These are phyloP conservation scores for Hylyphantes graminicola DNA, from an alignment of 1,140 invertebrate genomes.

Conservation along the genomic window DNA sequence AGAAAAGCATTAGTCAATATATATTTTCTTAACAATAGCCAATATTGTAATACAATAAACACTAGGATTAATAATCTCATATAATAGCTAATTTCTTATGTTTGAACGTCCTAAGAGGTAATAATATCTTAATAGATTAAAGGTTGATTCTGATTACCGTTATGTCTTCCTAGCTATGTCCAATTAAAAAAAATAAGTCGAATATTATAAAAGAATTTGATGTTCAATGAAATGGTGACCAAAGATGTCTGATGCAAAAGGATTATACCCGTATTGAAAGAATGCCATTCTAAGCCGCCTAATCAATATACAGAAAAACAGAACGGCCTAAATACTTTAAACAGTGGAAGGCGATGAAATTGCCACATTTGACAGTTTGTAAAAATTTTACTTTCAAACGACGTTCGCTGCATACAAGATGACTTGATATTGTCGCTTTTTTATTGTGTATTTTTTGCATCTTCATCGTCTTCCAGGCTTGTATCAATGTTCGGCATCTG, in stretches of 20 bases:
- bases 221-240: not conserved
- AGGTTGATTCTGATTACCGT: too few relatives aligned
- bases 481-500: conserved; percentile 57
- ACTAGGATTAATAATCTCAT: too few relatives aligned
- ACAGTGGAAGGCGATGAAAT: conserved; percentile 59
- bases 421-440: conserved; percentile 58
- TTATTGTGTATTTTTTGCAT: conserved; percentile 36
- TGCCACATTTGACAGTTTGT: conserved; percentile 61
- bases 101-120: too few relatives aligned
- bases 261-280: not conserved
- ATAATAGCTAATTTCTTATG: too few relatives aligned
- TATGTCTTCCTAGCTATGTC: too few relatives aligned
- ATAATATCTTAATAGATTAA: too few relatives aligned
- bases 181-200: too few relatives aligned
- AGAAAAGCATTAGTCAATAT: too few relatives aligned
- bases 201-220: too few relatives aligned
- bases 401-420: conserved; percentile 58
- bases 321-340: conserved; percentile 61
- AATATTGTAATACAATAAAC: too few relatives aligned
- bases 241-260: conserved; percentile 15
- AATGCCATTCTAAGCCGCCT: conserved; percentile 19
- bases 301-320: conserved; percentile 61
- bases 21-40: too few relatives aligned
- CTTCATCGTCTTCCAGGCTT: conserved; percentile 36
- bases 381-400: conserved; percentile 61